A percentile compares a stretch with the other conserved stretches of the same genome.
These are phyloP conservation scores for Bubo bubo DNA, from an alignment of 2,113 vertebrate genomes.

Conservation along the genomic window DNA sequence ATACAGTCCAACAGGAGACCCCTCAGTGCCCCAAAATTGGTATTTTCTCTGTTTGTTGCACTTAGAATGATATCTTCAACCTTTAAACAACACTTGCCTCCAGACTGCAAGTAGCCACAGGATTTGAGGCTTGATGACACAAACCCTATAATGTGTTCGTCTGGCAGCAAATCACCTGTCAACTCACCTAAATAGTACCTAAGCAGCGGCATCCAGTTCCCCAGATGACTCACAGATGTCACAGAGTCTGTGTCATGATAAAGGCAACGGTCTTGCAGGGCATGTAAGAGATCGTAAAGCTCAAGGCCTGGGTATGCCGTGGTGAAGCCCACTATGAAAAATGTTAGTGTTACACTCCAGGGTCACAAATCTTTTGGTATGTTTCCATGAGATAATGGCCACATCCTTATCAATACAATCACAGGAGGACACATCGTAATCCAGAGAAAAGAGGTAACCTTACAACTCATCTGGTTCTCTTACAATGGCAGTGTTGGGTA, in stretches of 20 bases:
- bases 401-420: not conserved
- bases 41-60: not conserved
- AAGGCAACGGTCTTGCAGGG: not conserved
- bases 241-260: not conserved
- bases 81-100: not conserved
- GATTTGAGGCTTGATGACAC: not conserved
- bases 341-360: not conserved
- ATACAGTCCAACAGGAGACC: not conserved
- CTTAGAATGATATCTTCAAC: not conserved
- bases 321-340: not conserved
- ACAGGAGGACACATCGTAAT: not conserved
- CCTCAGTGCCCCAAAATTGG: not conserved
- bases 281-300: not conserved
- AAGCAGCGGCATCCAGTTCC: not conserved
- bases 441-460: not conserved
- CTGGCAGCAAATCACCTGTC: not conserved
- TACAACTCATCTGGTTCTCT: not conserved
- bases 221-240: not conserved
- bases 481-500: not conserved
- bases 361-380: not conserved
- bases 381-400: not conserved
- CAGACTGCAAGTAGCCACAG: not conserved
- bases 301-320: not conserved
- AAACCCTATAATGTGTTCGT: not conserved
- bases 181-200: not conserved